These are phyloP conservation scores for Mormyrus lacerda DNA, from an alignment of 2,113 vertebrate genomes.

Conservation along the genomic window DNA sequence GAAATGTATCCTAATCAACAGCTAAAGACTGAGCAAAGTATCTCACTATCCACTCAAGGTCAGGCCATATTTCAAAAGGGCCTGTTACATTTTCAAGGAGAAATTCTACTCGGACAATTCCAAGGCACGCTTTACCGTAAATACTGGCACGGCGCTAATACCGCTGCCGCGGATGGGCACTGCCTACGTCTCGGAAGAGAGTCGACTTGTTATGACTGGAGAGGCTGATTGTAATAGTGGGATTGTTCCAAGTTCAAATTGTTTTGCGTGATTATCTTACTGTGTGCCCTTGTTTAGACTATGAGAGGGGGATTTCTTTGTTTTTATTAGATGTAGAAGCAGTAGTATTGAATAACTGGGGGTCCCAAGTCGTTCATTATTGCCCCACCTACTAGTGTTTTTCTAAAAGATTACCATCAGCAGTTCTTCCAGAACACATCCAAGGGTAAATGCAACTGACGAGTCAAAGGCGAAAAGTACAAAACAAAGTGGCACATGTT, in stretches of 20 bases:
- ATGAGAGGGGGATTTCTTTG: slow-evolving; percentile 44
- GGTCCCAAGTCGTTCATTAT: not conserved
- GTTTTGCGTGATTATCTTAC: slow-evolving; percentile 45
- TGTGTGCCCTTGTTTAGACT: slow-evolving; percentile 45
- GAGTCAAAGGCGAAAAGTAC: not conserved
- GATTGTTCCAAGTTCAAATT: slow-evolving; percentile 35
- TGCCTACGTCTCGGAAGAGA: slow-evolving; percentile 34
- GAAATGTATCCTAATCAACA: slow-evolving; percentile 33
- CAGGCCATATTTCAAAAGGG: slow-evolving; percentile 34
- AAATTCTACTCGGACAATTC: slow-evolving; percentile 10
- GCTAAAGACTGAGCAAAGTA: slow-evolving; percentile 31
- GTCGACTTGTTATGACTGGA: slow-evolving; percentile 45
- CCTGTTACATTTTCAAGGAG: slow-evolving; percentile 28
- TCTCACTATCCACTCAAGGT: slow-evolving; percentile 26
- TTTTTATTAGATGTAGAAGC: slow-evolving; percentile 37
- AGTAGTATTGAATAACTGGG: slow-evolving; percentile 22
- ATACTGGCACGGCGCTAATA: slow-evolving; percentile 24
- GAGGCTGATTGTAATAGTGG: slow-evolving; percentile 38
- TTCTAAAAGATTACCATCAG: not conserved
- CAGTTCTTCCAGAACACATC: not conserved
- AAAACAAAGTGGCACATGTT: too few relatives aligned
- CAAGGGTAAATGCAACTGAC: not conserved
- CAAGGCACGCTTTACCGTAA: slow-evolving; percentile 3
- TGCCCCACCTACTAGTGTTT: not conserved
- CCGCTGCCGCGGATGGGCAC: slow-evolving; percentile 12